Evolutionary conservation across 2,113 vertebrate genomes (phyloP), one percentile per base, ranked within the genome.

Genomic region (Proterorhinus semilunaris): DNA sequence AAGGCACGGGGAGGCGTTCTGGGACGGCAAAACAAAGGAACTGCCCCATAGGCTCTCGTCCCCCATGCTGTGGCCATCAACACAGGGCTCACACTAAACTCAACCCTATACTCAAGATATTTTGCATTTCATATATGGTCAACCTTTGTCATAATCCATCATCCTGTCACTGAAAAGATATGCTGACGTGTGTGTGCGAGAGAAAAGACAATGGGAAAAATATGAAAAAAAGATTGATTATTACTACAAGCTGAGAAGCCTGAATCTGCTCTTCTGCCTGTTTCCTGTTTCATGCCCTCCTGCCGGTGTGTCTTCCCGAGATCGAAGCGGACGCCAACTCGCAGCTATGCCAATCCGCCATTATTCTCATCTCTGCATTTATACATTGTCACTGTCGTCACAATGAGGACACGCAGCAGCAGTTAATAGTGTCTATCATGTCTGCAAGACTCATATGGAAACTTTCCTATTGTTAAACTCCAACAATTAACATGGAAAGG

Each of bases 1-100:
- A 85, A 81, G 80, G 65, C 85, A 81, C 65, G 73, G 67, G 72
- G 76, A 71, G 81, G 80, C 59, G 57, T 75, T 71, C 49, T 10
- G 43, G 15, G 69, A 65, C 48, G 64, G 59, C 4, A 44, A 80
- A 69, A 78, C 53, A 79, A 73, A 82, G 72, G 71, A 86, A 86
- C 69, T 81, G 68, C 75, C 82, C 83, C 71, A 76, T 11, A 80
- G 85, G 82, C 85, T 63, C 80, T 84, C 74, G 81, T 87, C 82
- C 86, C 86, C 69, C 71, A 86, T 85, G 84, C 64, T 83, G 83
- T 46, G 72, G 71, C 83, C 73, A 80, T 79, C 85, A 76, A 80
- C 74, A 59, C 70, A 65, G n/a, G 59, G 51, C 76, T 10, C 71
- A n/a, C 73, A 43, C 66, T 58, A 67, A 12, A 0, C 54, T 68